Conservation (phyloP, 2,888 invertebrate species). For the Rapana venosa region DNA sequence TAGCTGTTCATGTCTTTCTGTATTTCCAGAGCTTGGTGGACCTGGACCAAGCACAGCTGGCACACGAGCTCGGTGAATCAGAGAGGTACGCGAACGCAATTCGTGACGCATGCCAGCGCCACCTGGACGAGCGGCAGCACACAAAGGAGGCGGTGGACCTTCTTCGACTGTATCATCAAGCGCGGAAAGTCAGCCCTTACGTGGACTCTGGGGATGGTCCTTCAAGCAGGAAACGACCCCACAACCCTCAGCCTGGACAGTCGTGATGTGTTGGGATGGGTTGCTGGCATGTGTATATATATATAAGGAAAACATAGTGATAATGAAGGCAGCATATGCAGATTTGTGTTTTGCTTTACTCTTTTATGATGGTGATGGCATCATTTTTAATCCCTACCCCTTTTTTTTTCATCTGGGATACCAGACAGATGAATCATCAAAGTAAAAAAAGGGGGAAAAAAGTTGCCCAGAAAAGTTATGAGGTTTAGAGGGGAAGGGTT, state of each 20-base stretch:
- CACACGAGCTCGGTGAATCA: slow-evolving; percentile 62
- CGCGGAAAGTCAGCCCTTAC: slow-evolving; percentile 63
- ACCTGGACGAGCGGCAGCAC: slow-evolving; percentile 68
- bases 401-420: too few species aligned
- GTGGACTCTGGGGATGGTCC: slow-evolving; percentile 52
- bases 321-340: background rate
- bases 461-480: too few species aligned
- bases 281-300: background rate
- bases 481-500: too few species aligned
- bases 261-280: background rate
- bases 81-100: slow-evolving; percentile 62
- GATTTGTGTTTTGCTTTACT: background rate
- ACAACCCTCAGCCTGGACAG: slow-evolving; percentile 18
- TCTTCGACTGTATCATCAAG: slow-evolving; percentile 67
- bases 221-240: slow-evolving; percentile 46
- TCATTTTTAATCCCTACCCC: too few species aligned
- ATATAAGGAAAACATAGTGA: background rate
- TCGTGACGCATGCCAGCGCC: slow-evolving; percentile 72
- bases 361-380: too few species aligned
- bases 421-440: too few species aligned
- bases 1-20: background rate
- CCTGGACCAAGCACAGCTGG: slow-evolving; percentile 55
- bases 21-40: slow-evolving; percentile 61
- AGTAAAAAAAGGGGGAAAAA: too few species aligned
- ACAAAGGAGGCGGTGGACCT: slow-evolving; percentile 66